Evolutionary conservation across 2,113 vertebrate species (phyloP).

Genomic region (Pseudonaja textilis): DNA sequence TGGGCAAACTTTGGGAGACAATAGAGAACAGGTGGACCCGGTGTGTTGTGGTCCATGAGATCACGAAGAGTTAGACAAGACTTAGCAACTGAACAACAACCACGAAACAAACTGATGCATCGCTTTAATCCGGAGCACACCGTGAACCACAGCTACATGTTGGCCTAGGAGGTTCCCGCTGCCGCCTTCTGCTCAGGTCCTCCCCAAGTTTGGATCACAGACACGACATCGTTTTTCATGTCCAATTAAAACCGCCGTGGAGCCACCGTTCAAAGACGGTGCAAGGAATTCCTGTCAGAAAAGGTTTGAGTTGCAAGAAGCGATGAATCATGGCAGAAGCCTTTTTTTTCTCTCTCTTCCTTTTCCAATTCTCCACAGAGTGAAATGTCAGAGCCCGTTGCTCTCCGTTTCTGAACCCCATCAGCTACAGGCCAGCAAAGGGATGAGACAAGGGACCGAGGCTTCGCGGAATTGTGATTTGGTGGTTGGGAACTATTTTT

Average conservation of each 20-base stretch:
- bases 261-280: slow-evolving; percentile 67
- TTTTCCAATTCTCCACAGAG: slow-evolving; percentile 65
- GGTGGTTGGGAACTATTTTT: slow-evolving; percentile 43
- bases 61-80: no score
- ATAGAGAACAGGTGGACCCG: no score
- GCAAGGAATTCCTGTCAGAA: slow-evolving; percentile 63
- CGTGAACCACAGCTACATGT: background rate
- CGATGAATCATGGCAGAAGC: slow-evolving; percentile 68
- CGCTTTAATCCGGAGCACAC: background rate
- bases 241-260: slow-evolving; percentile 61
- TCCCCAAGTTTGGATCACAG: slow-evolving; percentile 29
- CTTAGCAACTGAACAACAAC: no score
- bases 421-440: slow-evolving; percentile 64
- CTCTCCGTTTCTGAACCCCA: slow-evolving; percentile 66
- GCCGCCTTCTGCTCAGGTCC: slow-evolving; percentile 22
- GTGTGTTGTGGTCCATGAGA: no score
- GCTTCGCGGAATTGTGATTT: slow-evolving; percentile 60
- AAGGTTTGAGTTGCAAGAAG: slow-evolving; percentile 69
- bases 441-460: slow-evolving; percentile 66
- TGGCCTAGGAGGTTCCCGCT: slow-evolving; percentile 16
- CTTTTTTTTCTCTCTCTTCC: slow-evolving; percentile 33
- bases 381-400: slow-evolving; percentile 69
- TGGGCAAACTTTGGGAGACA: no score
- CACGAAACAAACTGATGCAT: no score
- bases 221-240: slow-evolving; percentile 66